phyloP scores from a whole-genome alignment of 2,113 vertebrate species.

The Litocranius walleri region DNA sequence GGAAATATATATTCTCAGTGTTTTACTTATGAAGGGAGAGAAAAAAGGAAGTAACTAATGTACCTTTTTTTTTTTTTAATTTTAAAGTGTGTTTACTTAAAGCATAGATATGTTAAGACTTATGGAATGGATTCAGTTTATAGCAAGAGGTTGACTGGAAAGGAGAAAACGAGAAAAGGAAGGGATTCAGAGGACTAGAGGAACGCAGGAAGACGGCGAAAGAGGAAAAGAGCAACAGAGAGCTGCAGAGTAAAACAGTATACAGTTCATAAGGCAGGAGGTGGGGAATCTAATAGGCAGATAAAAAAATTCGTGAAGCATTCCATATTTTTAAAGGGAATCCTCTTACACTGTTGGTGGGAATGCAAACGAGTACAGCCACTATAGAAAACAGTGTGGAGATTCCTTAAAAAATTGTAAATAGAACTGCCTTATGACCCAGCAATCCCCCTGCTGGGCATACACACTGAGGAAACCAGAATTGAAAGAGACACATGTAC shows the following conservation, averaged over 20 bases:
- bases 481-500: no score
- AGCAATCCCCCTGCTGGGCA: no score
- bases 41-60: background rate
- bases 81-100: background rate
- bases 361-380: no score
- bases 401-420: no score
- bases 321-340: no score
- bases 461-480: no score
- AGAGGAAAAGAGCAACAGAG: background rate
- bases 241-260: background rate
- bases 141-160: background rate
- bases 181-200: background rate
- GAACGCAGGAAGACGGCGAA: rapidly evolving
- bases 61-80: background rate
- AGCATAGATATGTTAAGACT: background rate
- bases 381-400: no score
- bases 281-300: background rate
- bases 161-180: background rate
- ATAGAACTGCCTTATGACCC: no score
- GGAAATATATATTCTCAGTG: background rate
- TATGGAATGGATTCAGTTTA: background rate
- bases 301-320: background rate
- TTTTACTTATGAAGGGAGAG: background rate
- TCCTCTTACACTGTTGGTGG: no score
- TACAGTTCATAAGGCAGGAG: background rate